phyloP scores from a whole-genome alignment of 2,888 invertebrate genomes.

The Chirona hameri region DNA sequence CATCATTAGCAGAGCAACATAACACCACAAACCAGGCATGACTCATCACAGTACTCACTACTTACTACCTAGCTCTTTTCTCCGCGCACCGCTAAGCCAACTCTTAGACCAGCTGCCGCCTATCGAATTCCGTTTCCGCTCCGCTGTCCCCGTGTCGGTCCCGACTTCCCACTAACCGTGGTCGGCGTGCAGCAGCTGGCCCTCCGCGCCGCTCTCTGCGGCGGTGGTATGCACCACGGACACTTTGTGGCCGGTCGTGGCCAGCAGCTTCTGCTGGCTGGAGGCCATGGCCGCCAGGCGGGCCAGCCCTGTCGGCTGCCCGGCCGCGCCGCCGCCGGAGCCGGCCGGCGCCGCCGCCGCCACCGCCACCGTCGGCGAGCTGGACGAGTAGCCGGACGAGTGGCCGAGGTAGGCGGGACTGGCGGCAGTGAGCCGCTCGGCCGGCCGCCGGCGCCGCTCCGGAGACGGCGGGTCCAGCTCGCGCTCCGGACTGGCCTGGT shows the following conservation, averaged over 20 bases:
- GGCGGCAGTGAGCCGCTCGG: conserved; percentile 12
- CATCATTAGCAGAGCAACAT: too few species aligned
- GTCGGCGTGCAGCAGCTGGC: not conserved
- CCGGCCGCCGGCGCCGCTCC: conserved; percentile 2
- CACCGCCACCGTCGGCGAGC: conserved; percentile 6
- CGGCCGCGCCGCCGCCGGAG: not conserved
- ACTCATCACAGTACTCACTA: too few species aligned
- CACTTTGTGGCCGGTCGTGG: not conserved
- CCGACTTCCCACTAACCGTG: not conserved
- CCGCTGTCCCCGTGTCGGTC: not conserved
- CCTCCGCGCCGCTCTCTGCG: too few species aligned
- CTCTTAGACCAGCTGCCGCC: too few species aligned
- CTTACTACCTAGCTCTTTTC: too few species aligned
- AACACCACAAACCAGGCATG: too few species aligned
- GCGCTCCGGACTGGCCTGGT: conserved; percentile 8
- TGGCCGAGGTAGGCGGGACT: conserved; percentile 7
- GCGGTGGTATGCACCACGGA: not conserved
- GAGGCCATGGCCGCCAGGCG: conserved; percentile 5
- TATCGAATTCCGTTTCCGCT: too few species aligned
- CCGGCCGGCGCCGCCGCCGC: not conserved
- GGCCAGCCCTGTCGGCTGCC: not conserved
- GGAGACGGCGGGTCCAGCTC: not conserved
- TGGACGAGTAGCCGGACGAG: conserved; percentile 26
- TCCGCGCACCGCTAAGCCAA: too few species aligned
- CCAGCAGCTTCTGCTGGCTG: conserved; percentile 23